Percentiles rank a stretch among this genome's conserved stretches.
Conservation (phyloP, 2,797 vertebrate species). For the Enteromius treurensis region DNA sequence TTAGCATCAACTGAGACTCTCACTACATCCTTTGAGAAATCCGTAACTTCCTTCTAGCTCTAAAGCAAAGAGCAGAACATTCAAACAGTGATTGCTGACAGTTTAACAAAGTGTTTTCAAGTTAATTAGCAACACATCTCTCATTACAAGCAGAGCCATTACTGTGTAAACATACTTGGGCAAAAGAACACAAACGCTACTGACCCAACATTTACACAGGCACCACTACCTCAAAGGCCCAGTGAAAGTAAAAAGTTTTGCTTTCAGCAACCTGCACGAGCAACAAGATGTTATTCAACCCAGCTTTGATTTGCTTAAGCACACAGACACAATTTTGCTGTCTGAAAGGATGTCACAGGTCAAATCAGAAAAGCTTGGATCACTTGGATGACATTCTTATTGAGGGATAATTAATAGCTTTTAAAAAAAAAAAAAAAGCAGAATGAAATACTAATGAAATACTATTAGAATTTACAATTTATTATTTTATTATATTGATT, state of each 20-base stretch:
- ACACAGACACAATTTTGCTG: background rate
- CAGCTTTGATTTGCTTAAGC: background rate
- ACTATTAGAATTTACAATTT: background rate
- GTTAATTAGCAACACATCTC: conserved; percentile 41
- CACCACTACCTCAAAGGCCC: background rate
- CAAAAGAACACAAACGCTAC: conserved; percentile 32
- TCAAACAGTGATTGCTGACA: conserved; percentile 32
- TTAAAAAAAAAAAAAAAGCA: background rate
- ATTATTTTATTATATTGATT: background rate
- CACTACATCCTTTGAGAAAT: conserved; percentile 29
- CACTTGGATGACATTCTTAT: background rate
- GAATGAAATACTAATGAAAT: too few species aligned
- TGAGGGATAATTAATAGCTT: background rate
- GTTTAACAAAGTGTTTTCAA: conserved; percentile 36
- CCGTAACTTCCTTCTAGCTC: conserved; percentile 15
- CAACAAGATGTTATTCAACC: background rate
- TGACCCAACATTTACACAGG: conserved; percentile 42
- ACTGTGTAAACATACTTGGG: conserved; percentile 48
- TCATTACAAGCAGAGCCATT: conserved; percentile 36
- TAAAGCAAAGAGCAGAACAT: conserved; percentile 18
- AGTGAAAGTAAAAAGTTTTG: conserved; percentile 15
- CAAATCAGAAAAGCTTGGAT: background rate
- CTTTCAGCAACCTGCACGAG: background rate
- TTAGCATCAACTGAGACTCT: conserved; percentile 7
- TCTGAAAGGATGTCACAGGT: background rate